A percentile compares a stretch with the other conserved stretches of the same genome.
Conservation (phyloP, 2,888 invertebrate genomes). For the Drosophila gaucha region DNA sequence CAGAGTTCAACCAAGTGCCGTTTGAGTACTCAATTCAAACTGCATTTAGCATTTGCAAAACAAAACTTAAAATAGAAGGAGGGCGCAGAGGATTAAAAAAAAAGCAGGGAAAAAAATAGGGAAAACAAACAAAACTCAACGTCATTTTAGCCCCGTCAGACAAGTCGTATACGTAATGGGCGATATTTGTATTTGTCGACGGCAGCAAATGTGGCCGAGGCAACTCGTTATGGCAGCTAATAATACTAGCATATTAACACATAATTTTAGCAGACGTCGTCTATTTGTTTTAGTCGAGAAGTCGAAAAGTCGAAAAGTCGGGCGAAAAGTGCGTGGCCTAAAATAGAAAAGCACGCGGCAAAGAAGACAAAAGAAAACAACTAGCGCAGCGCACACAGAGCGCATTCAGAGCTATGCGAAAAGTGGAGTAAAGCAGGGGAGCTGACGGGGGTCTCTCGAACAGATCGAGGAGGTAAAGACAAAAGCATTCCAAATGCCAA, state of each 20-base stretch:
- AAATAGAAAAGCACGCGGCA: conserved; percentile 57
- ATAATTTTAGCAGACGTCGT: conserved; percentile 71
- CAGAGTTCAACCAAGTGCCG: conserved; percentile 21
- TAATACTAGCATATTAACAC: conserved; percentile 78
- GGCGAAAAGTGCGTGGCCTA: conserved; percentile 60
- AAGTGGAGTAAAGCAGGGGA: too few relatives aligned
- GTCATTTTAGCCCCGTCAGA: conserved; percentile 47
- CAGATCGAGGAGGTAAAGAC: conserved; percentile 52
- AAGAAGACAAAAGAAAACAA: conserved; percentile 33
- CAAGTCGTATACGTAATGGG: conserved; percentile 68
- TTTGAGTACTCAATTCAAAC: conserved; percentile 60
- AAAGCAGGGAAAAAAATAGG: neutral
- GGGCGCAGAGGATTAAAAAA: neutral
- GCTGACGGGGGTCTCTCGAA: conserved; percentile 9
- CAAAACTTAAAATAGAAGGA: neutral
- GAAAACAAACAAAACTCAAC: conserved; percentile 10
- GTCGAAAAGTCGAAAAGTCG: conserved; percentile 29
- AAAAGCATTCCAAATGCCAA: conserved; percentile 71
- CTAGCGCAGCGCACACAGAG: neutral
- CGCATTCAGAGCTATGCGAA: too few relatives aligned
- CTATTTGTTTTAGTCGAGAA: conserved; percentile 56
- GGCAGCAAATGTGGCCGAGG: conserved; percentile 23
- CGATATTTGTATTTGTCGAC: conserved; percentile 49
- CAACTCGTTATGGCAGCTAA: conserved; percentile 66
- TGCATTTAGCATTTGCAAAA: conserved; percentile 54